Conservation (phyloP, 2,113 vertebrate genomes). For the Planiliza haematocheilus region DNA sequence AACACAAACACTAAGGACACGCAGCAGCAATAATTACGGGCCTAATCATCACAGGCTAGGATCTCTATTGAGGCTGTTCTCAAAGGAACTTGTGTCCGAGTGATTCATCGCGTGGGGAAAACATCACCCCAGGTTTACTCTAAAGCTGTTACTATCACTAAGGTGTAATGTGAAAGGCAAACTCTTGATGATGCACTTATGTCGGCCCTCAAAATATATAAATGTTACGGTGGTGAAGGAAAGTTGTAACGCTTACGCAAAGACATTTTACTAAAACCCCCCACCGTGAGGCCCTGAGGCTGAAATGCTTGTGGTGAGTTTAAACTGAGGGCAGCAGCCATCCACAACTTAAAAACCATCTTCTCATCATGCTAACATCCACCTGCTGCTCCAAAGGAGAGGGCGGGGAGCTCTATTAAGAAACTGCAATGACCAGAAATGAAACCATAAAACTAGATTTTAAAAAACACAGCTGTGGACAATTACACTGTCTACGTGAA, state of each 20-base stretch:
- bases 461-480: conserved; percentile 57
- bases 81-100: conserved; percentile 15
- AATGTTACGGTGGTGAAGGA: neutral
- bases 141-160: neutral
- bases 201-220: no score
- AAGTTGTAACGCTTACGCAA: conserved; percentile 1
- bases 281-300: conserved; percentile 26
- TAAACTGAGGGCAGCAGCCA: conserved; percentile 53
- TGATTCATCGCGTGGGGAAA: neutral
- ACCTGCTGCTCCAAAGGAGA: conserved; percentile 25
- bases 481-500: conserved; percentile 43
- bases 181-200: neutral
- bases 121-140: neutral
- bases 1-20: conserved; percentile 63
- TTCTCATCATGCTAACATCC: conserved; percentile 40
- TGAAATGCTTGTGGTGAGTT: conserved; percentile 51
- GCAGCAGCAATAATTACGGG: conserved; percentile 60
- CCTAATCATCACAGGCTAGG: conserved; percentile 53
- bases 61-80: conserved; percentile 44
- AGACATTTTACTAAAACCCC: conserved; percentile 20
- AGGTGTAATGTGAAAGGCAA: no score
- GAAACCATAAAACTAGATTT: conserved; percentile 34
- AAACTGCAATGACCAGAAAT: conserved; percentile 18
- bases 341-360: conserved; percentile 48
- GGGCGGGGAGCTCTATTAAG: neutral